phyloP scores from a whole-genome alignment of 2,113 vertebrate species.

The Turnix velox region DNA sequence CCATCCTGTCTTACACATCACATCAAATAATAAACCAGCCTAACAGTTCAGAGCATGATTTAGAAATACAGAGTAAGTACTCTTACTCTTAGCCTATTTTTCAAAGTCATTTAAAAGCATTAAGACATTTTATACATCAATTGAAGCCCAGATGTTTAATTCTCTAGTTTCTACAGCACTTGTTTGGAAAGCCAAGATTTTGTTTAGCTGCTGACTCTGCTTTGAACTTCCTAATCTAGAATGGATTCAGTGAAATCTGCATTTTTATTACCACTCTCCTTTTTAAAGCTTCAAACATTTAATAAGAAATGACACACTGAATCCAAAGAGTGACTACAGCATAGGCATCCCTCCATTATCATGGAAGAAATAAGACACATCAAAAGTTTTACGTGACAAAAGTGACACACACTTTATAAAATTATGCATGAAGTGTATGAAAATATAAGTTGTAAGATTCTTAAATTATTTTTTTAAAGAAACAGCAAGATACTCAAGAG shows the following conservation, averaged over 20 bases:
- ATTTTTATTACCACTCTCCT: neutral
- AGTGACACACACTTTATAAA: neutral
- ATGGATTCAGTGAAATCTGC: neutral
- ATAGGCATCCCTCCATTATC: neutral
- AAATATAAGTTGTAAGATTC: neutral
- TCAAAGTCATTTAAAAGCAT: neutral
- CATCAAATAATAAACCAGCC: neutral
- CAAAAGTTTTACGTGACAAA: neutral
- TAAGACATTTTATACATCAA: neutral
- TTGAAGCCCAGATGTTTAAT: neutral
- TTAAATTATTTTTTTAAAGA: neutral
- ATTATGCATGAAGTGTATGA: neutral
- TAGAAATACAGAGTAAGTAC: neutral
- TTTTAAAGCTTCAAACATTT: neutral
- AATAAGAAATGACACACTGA: neutral
- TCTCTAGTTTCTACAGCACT: neutral
- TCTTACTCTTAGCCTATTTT: neutral
- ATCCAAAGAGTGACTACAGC: neutral
- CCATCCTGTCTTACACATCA: neutral
- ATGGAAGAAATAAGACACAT: neutral
- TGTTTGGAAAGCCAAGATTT: neutral
- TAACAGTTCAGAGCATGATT: neutral
- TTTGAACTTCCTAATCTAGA: neutral
- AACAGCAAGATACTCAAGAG: neutral
- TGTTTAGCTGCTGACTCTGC: neutral